These are phyloP conservation scores for Meriones unguiculatus DNA, from an alignment of 2,113 vertebrate species.

Conservation along the genomic window DNA sequence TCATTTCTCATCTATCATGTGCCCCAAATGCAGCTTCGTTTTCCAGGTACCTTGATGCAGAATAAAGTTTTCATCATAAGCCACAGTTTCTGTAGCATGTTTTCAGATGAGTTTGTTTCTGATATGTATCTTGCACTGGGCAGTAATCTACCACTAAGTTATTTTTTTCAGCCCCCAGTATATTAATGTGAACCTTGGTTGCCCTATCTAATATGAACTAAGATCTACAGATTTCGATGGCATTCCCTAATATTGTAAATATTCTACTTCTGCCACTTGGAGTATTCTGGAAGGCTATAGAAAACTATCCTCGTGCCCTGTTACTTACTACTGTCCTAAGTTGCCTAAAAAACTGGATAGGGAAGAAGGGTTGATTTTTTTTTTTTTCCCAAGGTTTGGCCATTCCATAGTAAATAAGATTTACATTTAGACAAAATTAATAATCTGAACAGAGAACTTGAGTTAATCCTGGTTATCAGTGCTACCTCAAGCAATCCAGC, in stretches of 20 bases:
- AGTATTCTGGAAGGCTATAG: neutral
- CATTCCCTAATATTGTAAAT: neutral
- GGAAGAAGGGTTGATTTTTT: neutral
- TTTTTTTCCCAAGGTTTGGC: neutral
- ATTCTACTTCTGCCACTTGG: neutral
- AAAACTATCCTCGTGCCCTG: too few species aligned
- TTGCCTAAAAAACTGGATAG: neutral
- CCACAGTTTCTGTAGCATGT: constrained; percentile 43
- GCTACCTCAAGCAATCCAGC: neutral
- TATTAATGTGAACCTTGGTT: neutral
- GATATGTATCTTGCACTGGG: neutral
- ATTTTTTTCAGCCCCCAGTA: neutral
- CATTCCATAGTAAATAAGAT: neutral
- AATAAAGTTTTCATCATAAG: constrained; percentile 89
- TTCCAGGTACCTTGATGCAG: constrained; percentile 98
- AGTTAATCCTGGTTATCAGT: neutral
- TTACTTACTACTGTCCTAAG: neutral
- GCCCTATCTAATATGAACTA: neutral
- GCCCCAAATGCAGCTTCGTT: constrained; percentile 96
- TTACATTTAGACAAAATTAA: neutral
- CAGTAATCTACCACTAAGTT: neutral
- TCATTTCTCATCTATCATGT: constrained; percentile 93
- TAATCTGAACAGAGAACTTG: neutral
- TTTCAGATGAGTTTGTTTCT: constrained; percentile 38
- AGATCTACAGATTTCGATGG: neutral